Evolutionary conservation across 2,797 vertebrate species (phyloP).

Genomic region (Chanos chanos): DNA sequence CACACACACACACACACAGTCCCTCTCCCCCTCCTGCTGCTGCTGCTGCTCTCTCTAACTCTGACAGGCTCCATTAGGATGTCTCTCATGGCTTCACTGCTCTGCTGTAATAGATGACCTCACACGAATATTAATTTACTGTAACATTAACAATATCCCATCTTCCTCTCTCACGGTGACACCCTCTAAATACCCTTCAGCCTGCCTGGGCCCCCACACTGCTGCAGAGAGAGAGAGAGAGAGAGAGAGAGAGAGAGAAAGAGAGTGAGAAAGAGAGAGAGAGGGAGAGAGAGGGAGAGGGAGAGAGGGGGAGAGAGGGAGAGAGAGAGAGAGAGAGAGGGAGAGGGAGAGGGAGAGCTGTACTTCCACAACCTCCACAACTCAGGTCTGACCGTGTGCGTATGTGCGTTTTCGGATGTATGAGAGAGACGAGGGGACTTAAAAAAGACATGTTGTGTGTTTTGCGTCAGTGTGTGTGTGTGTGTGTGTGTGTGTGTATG

Average conservation of each 20-base stretch:
- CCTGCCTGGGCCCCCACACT: neutral
- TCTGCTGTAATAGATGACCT: conserved; percentile 69
- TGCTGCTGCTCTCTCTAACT: conserved; percentile 13
- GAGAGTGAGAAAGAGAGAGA: neutral
- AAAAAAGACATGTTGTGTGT: neutral
- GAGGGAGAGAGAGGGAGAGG: neutral
- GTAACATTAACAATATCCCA: conserved; percentile 73
- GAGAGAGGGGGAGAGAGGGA: neutral
- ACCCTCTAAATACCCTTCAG: conserved; percentile 71
- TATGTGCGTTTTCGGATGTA: too few relatives aligned
- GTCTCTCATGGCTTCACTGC: conserved; percentile 61
- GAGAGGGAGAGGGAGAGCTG: neutral
- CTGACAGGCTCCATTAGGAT: conserved; percentile 70
- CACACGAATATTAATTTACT: conserved; percentile 74
- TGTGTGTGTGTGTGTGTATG: neutral
- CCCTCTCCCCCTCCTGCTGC: conserved; percentile 3
- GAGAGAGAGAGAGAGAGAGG: neutral
- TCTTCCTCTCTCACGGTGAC: conserved; percentile 23
- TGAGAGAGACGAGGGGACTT: too few relatives aligned
- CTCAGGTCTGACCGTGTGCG: too few relatives aligned
- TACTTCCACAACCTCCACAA: too few relatives aligned
- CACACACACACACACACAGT: conserved; percentile 1
- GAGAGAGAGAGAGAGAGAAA: neutral
- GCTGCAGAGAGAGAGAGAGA: neutral
- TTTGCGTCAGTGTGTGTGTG: neutral